Conservation (phyloP, 2,113 vertebrate species). For the Oreochromis niloticus region DNA sequence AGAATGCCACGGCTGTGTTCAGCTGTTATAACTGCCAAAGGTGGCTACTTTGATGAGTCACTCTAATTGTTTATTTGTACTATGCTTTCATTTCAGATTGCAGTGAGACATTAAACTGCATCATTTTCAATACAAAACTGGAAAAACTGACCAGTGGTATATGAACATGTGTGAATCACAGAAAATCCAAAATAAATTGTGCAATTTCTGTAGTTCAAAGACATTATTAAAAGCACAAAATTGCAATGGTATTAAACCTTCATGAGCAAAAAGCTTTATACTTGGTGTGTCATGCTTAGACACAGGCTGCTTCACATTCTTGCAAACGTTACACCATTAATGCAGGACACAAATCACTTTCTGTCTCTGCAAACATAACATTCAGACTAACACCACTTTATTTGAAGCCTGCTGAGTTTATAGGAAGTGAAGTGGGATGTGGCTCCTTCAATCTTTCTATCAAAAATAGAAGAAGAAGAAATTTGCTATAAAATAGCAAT, state of each 20-base stretch:
- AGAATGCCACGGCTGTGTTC: no score
- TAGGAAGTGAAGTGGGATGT: background rate
- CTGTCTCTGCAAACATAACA: background rate
- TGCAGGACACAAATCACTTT: background rate
- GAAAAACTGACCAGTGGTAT: background rate
- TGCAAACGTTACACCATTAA: background rate
- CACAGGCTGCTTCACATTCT: background rate
- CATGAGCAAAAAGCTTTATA: background rate
- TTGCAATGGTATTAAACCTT: background rate
- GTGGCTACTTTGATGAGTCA: background rate
- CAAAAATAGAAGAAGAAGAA: background rate
- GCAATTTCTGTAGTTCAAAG: background rate
- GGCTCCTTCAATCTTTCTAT: background rate
- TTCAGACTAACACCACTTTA: background rate
- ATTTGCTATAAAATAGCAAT: background rate
- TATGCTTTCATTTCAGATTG: background rate
- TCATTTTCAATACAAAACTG: background rate
- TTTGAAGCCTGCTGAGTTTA: background rate
- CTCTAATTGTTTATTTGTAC: background rate
- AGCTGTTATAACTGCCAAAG: background rate
- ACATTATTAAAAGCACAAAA: background rate
- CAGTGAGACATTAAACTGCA: background rate
- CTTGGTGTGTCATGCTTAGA: background rate
- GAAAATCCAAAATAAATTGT: background rate
- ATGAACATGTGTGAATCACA: background rate